Evolutionary conservation across 2,113 vertebrate species (phyloP).

Genomic region (Meriones unguiculatus): DNA sequence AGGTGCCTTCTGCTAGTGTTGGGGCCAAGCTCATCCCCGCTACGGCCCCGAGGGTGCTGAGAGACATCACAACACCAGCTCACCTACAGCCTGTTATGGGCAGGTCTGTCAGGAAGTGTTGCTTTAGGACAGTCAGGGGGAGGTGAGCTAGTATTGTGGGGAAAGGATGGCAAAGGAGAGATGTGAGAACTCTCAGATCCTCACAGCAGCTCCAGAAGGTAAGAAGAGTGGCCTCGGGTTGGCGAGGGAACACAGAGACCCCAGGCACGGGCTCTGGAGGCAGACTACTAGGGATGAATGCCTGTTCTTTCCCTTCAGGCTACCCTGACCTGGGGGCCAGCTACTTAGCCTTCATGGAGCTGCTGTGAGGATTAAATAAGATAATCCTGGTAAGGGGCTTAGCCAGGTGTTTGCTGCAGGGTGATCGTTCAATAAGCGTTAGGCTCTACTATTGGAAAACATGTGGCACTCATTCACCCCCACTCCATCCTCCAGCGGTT

Average conservation of each 20-base stretch:
- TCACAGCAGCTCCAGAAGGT: too few species aligned
- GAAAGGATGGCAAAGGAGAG: background rate
- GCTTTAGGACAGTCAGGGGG: background rate
- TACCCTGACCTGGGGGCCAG: background rate
- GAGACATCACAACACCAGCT: background rate
- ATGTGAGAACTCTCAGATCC: accelerated
- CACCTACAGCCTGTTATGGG: background rate
- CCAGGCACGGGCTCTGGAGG: background rate
- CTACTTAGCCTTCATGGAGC: background rate
- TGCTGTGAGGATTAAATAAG: conserved; percentile 47
- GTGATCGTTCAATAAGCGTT: background rate
- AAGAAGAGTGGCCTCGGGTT: accelerated
- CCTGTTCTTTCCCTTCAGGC: background rate
- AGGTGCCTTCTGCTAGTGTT: background rate
- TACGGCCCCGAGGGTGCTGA: background rate
- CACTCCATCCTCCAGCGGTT: background rate
- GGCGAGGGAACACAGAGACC: background rate
- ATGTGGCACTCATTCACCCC: background rate
- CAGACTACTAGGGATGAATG: background rate
- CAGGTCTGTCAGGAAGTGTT: background rate
- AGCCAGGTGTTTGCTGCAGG: background rate
- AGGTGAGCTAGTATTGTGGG: background rate
- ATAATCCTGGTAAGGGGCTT: conserved; percentile 48
- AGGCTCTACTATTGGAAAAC: background rate
- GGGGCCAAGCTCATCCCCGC: background rate